Evolutionary conservation across 2,888 invertebrate species (phyloP), one percentile per base, ranked within the genome.

Genomic region (Leptopterna dolabrata): DNA sequence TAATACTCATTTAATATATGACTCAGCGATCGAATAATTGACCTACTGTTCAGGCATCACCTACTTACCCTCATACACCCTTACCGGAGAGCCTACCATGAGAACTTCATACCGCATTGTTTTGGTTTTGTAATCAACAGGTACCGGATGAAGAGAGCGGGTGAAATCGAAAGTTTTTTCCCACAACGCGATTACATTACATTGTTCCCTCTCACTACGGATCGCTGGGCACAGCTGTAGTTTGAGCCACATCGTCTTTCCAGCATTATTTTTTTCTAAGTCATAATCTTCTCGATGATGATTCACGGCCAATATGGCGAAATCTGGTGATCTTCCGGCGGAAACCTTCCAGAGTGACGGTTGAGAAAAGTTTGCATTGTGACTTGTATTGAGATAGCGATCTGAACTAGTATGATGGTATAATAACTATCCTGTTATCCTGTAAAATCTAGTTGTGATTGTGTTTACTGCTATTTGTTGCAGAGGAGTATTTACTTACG

Each of bases 161-260:
- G 81, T 82, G 83, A 83, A 83, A 83, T 70, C 70, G 83, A 83
- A 83, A 83, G 83, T 63, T 70, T 43, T 55, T 83, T 83, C 83
- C 45, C 83, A 83, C 83, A 27, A 36, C 27, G 41, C 16, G 27
- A 78, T 78, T 78, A 45, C 78, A 78, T 78, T 78, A 78, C 78
- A 27, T 83, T 83, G 83, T 63, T 70, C 70, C 71, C n/a, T 70
- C 45, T 70, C 81, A n/a, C 78, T 36, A 36, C 47, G 13, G 63
- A 63, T 27, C 63, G 63, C 63, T 63, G 63, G 24, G 63, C 24
- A 63, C 63, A 76, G 73, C 30, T 16, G 73, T 30, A 30, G 36
- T 3, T 19, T 30, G 16, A 36, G 16, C 41, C 36, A 6, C 73
- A 29, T 27, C 29, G 6, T 19, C 14, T 30, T 76, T 41, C n/a